Percentiles rank a stretch among this genome's conserved stretches.
These are phyloP conservation scores for Hippasteria phrygiana DNA, from an alignment of 53 echinoderm and acorn worm genomes.

Conservation along the genomic window DNA sequence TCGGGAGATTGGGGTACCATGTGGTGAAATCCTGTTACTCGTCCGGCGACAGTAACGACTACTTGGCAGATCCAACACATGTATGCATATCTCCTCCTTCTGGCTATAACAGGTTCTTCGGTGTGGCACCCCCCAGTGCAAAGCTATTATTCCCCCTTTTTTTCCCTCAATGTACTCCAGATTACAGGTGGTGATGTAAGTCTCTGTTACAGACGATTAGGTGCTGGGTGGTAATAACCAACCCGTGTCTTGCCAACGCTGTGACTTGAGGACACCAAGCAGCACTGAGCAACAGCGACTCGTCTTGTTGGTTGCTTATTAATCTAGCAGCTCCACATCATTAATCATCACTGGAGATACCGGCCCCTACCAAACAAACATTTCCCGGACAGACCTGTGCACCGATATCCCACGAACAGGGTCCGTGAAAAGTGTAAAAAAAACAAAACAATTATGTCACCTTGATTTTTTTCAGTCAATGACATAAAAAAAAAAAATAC, in stretches of 20 bases:
- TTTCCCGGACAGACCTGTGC: neutral
- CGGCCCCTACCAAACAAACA: neutral
- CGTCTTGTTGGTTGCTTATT: constrained; percentile 27
- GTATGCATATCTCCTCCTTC: neutral
- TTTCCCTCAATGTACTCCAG: neutral
- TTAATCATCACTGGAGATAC: neutral
- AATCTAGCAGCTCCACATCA: neutral
- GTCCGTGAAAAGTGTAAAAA: too few species aligned
- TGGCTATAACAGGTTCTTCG: constrained; percentile 36
- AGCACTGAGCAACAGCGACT: neutral
- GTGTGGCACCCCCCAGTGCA: neutral
- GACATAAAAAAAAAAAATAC: too few species aligned
- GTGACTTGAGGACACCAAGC: neutral
- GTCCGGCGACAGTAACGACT: neutral
- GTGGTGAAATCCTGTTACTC: constrained; percentile 42
- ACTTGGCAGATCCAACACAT: neutral
- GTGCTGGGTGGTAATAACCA: neutral
- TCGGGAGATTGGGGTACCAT: neutral
- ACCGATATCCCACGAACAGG: too few species aligned
- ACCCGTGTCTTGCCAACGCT: neutral
- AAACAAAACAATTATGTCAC: too few species aligned
- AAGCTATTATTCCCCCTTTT: neutral
- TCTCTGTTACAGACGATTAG: constrained; percentile 14
- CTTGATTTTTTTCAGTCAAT: too few species aligned
- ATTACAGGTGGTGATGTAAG: constrained; percentile 5